A percentile compares a stretch with the other conserved stretches of the same genome.
Conservation (phyloP, 2,113 vertebrate species). For the Cricetomys ansorgei region DNA sequence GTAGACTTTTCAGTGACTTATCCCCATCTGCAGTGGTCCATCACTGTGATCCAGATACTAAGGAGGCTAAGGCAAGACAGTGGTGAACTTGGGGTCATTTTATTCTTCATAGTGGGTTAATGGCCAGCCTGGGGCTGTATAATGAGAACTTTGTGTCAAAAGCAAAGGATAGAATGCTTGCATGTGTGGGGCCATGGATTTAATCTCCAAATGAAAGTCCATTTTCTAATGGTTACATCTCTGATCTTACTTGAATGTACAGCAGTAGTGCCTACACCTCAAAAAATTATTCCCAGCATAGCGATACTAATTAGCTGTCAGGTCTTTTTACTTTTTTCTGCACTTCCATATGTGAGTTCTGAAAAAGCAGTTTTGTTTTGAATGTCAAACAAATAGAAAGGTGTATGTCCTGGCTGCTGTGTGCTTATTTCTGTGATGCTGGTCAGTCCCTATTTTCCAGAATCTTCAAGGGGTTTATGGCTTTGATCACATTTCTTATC, state of each 20-base stretch:
- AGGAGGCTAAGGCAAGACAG: background rate
- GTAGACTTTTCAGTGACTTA: background rate
- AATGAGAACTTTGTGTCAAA: background rate
- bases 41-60: background rate
- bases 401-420: background rate
- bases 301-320: background rate
- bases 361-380: background rate
- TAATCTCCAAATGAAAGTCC: background rate
- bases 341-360: background rate
- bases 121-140: background rate
- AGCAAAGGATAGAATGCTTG: background rate
- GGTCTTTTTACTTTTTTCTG: background rate
- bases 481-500: conserved; percentile 3
- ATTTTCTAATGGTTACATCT: background rate
- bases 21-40: background rate
- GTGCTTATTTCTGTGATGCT: background rate
- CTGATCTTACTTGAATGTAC: conserved; percentile 8
- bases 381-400: background rate
- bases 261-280: background rate
- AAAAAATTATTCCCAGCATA: background rate
- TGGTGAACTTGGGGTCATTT: background rate
- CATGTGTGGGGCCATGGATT: background rate
- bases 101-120: background rate
- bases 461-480: conserved; percentile 22
- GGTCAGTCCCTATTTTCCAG: background rate